A percentile compares a stretch with the other conserved stretches of the same genome.
phyloP scores from a whole-genome alignment of 2,113 vertebrate species.

The Panurus biarmicus region DNA sequence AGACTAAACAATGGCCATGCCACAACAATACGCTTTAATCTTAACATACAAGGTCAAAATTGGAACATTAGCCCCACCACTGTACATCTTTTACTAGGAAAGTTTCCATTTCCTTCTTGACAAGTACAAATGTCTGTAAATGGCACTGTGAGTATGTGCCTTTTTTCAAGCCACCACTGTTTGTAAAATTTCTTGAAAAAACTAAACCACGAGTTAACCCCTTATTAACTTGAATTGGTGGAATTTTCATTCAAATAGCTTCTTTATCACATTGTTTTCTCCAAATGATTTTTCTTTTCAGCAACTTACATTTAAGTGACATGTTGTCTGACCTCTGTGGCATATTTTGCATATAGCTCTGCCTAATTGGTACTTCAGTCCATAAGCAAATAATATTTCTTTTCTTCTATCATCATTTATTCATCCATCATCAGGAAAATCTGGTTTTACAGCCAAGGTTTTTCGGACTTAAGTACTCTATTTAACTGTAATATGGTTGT shows the following conservation, averaged over 20 bases:
- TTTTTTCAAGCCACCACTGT: not conserved
- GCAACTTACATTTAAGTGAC: not conserved
- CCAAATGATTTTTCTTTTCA: not conserved
- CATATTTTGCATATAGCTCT: not conserved
- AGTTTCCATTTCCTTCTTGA: constrained; percentile 9
- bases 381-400: not conserved
- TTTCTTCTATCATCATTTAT: not conserved
- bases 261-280: not conserved
- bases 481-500: not conserved
- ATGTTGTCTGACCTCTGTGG: not conserved
- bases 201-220: not conserved
- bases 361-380: not conserved
- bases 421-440: not conserved
- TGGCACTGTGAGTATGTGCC: not conserved
- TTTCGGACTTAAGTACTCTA: not conserved
- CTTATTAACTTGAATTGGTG: not conserved
- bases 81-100: not conserved
- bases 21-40: not conserved
- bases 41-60: not conserved
- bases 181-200: not conserved
- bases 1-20: not conserved
- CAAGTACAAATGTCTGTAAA: not conserved
- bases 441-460: not conserved
- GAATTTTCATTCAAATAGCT: not conserved
- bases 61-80: not conserved